phyloP scores from a whole-genome alignment of 2,888 invertebrate genomes.

The Melipona bicolor region DNA sequence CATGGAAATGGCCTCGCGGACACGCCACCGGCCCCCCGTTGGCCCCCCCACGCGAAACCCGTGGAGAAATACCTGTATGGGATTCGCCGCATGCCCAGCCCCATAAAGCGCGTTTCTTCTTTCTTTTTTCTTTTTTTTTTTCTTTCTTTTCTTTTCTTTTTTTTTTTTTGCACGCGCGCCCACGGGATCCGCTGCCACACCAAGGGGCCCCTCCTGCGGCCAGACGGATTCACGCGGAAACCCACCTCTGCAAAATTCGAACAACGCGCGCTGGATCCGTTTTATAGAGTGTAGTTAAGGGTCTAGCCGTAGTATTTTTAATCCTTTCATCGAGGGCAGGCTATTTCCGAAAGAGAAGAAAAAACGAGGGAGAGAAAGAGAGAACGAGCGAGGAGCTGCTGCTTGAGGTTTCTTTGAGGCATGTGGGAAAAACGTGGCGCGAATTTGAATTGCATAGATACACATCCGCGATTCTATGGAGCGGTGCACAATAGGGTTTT shows the following conservation, averaged over 20 bases:
- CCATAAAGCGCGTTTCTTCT: conserved; percentile 26
- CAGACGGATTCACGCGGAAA: conserved; percentile 5
- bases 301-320: conserved; percentile 9
- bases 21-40: background rate
- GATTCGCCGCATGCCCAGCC: conserved; percentile 50
- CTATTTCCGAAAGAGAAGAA: background rate
- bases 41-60: conserved; percentile 2
- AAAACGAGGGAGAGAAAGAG: background rate
- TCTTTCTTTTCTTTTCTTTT: no score
- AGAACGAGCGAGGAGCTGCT: background rate
- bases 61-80: conserved; percentile 57
- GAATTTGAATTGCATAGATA: background rate
- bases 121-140: no score
- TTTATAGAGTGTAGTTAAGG: background rate
- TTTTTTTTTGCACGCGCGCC: conserved; percentile 36
- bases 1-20: conserved; percentile 61
- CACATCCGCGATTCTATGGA: no score
- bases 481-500: no score
- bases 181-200: conserved; percentile 31
- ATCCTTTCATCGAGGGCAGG: background rate
- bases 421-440: background rate
- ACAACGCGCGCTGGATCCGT: background rate
- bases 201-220: conserved; percentile 27
- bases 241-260: conserved; percentile 14
- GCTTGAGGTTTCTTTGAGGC: background rate